Percentiles rank a stretch among this genome's conserved stretches.
These are phyloP conservation scores for Lasioglossum figueresi DNA, from an alignment of 2,888 invertebrate species.

Conservation along the genomic window DNA sequence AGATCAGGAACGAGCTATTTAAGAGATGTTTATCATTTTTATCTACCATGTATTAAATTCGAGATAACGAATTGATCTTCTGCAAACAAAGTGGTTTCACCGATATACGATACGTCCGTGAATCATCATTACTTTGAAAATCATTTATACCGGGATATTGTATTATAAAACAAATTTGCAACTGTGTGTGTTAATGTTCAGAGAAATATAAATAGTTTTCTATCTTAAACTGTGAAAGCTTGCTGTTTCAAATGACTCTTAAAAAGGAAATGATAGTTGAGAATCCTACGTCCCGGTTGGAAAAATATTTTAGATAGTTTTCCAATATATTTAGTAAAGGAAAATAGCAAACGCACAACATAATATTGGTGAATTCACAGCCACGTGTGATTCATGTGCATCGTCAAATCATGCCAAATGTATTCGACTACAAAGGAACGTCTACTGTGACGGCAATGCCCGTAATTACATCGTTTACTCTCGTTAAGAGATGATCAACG, in stretches of 20 bases:
- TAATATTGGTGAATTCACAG: neutral
- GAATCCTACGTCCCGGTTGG: neutral
- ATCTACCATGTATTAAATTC: slow-evolving; percentile 11
- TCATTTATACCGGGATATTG: neutral
- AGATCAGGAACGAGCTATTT: neutral
- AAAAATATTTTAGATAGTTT: neutral
- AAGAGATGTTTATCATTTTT: neutral
- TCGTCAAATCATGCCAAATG: slow-evolving; percentile 29
- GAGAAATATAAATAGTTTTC: neutral
- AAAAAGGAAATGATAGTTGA: neutral
- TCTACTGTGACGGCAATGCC: slow-evolving; percentile 34
- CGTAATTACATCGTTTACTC: slow-evolving; percentile 61
- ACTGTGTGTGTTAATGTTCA: neutral
- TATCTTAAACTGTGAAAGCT: no score
- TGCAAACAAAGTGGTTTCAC: neutral
- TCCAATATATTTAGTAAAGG: neutral
- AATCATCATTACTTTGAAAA: neutral
- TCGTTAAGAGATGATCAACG: slow-evolving; percentile 53
- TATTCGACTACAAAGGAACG: slow-evolving; percentile 18
- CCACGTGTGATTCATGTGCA: neutral
- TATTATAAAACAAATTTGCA: neutral
- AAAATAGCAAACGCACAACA: neutral
- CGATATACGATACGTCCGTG: neutral
- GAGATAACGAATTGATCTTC: slow-evolving; percentile 34
- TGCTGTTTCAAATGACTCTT: neutral